Percentiles rank a stretch among this genome's conserved stretches.
These are phyloP conservation scores for Gallinago solitaria DNA, from an alignment of 2,797 vertebrate genomes.

Conservation along the genomic window DNA sequence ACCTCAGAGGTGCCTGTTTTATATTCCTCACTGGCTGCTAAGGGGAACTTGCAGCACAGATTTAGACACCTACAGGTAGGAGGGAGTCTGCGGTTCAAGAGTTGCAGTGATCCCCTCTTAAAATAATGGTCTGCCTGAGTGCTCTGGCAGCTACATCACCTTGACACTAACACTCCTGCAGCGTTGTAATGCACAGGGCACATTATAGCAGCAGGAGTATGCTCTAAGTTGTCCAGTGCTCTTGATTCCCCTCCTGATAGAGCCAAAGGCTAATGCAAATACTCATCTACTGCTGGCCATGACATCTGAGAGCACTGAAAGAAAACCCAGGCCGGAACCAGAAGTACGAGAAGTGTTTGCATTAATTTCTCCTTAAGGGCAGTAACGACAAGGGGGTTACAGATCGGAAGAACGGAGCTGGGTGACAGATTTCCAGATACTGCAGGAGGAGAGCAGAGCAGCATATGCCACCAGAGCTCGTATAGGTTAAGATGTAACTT, in stretches of 20 bases:
- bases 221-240: not conserved
- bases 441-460: not conserved
- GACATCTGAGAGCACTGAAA: not conserved
- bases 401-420: not conserved
- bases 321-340: not conserved
- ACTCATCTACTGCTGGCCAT: not conserved
- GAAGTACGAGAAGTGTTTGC: not conserved
- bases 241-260: not conserved
- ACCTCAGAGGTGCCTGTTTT: not conserved
- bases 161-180: not conserved
- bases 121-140: not conserved
- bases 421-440: not conserved
- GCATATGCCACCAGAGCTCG: not conserved
- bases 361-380: not conserved
- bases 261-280: slow-evolving; percentile 16
- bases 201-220: not conserved
- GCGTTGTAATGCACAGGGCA: not conserved
- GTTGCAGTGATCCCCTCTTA: not conserved
- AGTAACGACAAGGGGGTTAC: not conserved
- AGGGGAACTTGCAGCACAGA: not conserved
- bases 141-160: not conserved
- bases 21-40: not conserved
- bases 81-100: not conserved
- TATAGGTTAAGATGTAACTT: slow-evolving; percentile 20
- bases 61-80: not conserved